Evolutionary conservation across 1,140 invertebrate genomes (phyloP), one percentile per base, ranked within the genome.

Genomic region (Bombyx mandarina): DNA sequence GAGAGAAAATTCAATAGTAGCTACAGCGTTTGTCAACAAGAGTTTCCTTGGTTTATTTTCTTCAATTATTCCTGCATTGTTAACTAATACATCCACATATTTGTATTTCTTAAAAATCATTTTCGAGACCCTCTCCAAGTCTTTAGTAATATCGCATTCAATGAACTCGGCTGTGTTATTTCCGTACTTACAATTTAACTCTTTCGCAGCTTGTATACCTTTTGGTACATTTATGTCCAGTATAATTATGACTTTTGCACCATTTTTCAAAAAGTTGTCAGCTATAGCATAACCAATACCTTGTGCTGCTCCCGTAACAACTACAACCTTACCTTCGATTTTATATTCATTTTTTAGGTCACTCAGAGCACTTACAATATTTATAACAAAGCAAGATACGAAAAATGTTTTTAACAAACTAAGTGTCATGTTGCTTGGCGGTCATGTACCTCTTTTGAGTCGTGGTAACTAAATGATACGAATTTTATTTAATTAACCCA

Each of bases 21-120:
- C 74, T 47, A 57, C 66, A 43, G 83, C 63, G 54, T 86, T 85
- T 6, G 81, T 64, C 3, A 78, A 67, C n/a, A 86, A 72, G 3
- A 71, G 73, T 60, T 69, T 75, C 45, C 88, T 81, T 56, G 86
- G 82, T 7, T 79, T 64, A 45, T 65, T 65, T 9, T 92, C 90
- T 57, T 91, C 80, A 7, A 90, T 75, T n/a, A 91, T 89, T 45
- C 90, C 89, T 46, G 91, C 91, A 53, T 91, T 90, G 54, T 93
- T 92, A 0, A 92, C 81, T 3, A 93, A 71, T 50, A 93, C 89
- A 62, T 93, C 91, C 18, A 92, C 79, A 4, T 3, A 64, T 67
- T 86, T 78, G 59, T 89, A 88, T 4, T 66, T 58, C 7, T 76
- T 65, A 2, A 83, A 66, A 5, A 86, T 71, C 43, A 71, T 69